phyloP scores from a whole-genome alignment of 2,888 invertebrate genomes.

The Ectemnius continuus region DNA sequence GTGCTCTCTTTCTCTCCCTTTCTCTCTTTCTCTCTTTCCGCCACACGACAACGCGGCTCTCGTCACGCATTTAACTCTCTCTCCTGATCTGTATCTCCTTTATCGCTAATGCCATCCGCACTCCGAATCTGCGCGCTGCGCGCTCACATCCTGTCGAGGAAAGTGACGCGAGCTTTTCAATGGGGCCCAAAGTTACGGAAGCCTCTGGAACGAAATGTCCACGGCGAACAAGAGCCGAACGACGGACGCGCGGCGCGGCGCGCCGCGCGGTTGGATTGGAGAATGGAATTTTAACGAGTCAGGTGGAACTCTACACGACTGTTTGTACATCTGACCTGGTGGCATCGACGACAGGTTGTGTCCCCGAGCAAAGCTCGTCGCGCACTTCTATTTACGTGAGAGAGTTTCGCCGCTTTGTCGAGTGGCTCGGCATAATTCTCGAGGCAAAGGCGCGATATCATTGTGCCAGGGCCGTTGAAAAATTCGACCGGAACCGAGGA shows the following conservation, averaged over 20 bases:
- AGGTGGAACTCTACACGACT: neutral
- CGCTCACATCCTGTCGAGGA: neutral
- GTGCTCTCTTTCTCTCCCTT: no score
- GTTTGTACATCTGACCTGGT: neutral
- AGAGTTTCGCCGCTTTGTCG: neutral
- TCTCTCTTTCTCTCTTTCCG: no score
- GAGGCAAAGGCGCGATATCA: neutral
- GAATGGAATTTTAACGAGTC: slow-evolving; percentile 7
- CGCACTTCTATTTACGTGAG: slow-evolving; percentile 15
- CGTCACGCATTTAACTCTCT: slow-evolving; percentile 7
- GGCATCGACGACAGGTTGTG: slow-evolving; percentile 11
- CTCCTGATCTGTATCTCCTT: slow-evolving; percentile 2
- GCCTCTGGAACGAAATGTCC: neutral
- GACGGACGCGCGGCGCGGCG: no score
- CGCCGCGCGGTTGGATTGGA: neutral
- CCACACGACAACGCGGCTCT: slow-evolving; percentile 18
- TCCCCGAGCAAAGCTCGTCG: neutral
- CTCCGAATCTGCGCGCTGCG: neutral
- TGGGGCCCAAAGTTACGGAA: neutral
- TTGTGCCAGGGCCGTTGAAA: slow-evolving; percentile 9
- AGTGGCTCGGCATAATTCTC: slow-evolving; percentile 26
- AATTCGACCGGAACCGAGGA: slow-evolving; percentile 2
- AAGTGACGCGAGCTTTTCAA: neutral
- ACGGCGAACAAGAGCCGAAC: neutral
- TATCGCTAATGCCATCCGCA: slow-evolving; percentile 15